These are phyloP conservation scores for Riparia riparia DNA, from an alignment of 2,113 vertebrate species.

Conservation along the genomic window DNA sequence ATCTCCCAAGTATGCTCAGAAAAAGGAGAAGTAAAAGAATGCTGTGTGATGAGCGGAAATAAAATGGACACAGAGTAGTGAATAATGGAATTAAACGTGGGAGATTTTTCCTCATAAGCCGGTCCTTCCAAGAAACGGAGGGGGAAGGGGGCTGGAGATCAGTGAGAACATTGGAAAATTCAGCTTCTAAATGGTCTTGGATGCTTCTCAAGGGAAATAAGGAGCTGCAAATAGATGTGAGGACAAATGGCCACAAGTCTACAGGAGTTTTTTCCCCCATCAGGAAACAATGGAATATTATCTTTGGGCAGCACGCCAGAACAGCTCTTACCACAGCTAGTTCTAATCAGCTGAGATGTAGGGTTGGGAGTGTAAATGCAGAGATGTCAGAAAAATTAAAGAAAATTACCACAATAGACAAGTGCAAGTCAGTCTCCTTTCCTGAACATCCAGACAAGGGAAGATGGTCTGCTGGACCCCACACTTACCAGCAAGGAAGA, in stretches of 20 bases:
- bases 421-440: not conserved
- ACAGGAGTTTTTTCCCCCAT: not conserved
- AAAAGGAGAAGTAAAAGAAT: not conserved
- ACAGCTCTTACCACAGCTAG: not conserved
- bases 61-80: not conserved
- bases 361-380: not conserved
- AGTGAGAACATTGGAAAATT: constrained; percentile 7
- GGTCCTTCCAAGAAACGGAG: constrained; percentile 13
- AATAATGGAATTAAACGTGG: not conserved
- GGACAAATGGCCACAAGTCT: constrained; percentile 43
- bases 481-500: not conserved
- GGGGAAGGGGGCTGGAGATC: not conserved
- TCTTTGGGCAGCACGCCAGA: constrained; percentile 16
- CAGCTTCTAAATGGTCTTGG: constrained; percentile 35
- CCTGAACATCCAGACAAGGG: not conserved
- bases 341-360: not conserved
- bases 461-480: not conserved
- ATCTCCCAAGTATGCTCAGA: not conserved
- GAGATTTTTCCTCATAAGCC: not conserved
- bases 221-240: constrained; percentile 52
- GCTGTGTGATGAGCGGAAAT: not conserved
- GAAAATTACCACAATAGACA: not conserved
- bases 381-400: not conserved
- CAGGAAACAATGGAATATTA: constrained; percentile 10
- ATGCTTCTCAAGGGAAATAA: constrained; percentile 56